phyloP scores from a whole-genome alignment of 2,888 invertebrate genomes.

The Drosophila percnosoma region DNA sequence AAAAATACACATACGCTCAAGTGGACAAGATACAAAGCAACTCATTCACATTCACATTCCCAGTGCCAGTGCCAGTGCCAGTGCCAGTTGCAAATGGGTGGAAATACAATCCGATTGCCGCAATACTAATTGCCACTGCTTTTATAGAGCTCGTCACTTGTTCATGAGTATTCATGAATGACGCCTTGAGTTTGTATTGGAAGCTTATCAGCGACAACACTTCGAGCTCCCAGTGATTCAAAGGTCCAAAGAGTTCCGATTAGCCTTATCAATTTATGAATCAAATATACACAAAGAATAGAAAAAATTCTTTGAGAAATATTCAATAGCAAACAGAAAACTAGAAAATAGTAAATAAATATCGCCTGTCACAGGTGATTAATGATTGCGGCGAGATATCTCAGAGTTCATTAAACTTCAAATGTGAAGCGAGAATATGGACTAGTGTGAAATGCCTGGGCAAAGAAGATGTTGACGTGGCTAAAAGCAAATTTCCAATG shows the following conservation, averaged over 20 bases:
- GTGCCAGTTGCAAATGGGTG: background rate
- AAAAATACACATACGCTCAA: slow-evolving; percentile 31
- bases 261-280: slow-evolving; percentile 25
- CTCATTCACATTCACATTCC: slow-evolving; percentile 22
- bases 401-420: slow-evolving; percentile 44
- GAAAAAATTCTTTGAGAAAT: background rate
- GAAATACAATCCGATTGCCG: slow-evolving; percentile 22
- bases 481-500: slow-evolving; percentile 12
- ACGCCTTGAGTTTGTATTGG: background rate
- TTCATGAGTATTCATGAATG: slow-evolving; percentile 3
- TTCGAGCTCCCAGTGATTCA: slow-evolving; percentile 26
- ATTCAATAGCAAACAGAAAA: background rate
- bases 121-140: slow-evolving; percentile 5
- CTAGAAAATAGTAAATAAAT: slow-evolving; percentile 6
- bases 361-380: slow-evolving; percentile 23
- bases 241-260: slow-evolving; percentile 7
- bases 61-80: background rate
- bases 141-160: slow-evolving; percentile 16
- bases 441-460: background rate
- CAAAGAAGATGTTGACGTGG: slow-evolving; percentile 17
- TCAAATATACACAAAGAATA: background rate
- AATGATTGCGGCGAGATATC: slow-evolving; percentile 12
- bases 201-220: slow-evolving; percentile 24
- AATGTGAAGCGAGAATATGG: background rate
- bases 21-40: slow-evolving; percentile 25